phyloP scores from a whole-genome alignment of 2,797 vertebrate genomes.

The Sebastolobus altivelis region DNA sequence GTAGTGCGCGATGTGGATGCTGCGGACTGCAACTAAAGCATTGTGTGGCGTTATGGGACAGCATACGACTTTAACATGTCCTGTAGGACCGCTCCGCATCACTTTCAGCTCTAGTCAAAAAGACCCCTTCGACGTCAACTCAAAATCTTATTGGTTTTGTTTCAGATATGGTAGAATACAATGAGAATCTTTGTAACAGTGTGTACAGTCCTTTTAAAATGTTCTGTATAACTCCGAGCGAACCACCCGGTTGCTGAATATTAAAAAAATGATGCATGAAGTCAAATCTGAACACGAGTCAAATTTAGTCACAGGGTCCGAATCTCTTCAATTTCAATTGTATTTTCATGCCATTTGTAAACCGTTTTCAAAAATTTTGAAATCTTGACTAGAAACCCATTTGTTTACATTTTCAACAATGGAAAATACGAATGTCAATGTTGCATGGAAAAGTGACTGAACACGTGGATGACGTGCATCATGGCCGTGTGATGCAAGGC shows the following conservation, averaged over 20 bases:
- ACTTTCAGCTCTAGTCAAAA: background rate
- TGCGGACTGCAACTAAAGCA: slow-evolving; percentile 21
- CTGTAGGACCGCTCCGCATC: slow-evolving; percentile 7
- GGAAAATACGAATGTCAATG: slow-evolving; percentile 40
- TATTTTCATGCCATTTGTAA: slow-evolving; percentile 52
- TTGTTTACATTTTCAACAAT: slow-evolving; percentile 38
- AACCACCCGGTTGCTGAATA: slow-evolving; percentile 1
- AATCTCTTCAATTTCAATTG: slow-evolving; percentile 12
- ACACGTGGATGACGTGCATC: slow-evolving; percentile 50
- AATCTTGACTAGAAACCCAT: slow-evolving; percentile 16
- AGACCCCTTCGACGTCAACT: background rate
- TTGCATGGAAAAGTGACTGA: slow-evolving; percentile 48
- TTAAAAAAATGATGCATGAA: slow-evolving; percentile 9
- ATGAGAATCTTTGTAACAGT: slow-evolving; percentile 18
- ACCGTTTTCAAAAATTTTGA: slow-evolving; percentile 14
- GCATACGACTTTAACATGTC: background rate
- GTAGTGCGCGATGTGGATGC: slow-evolving; percentile 18
- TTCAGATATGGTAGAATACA: slow-evolving; percentile 24
- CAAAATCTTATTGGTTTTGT: slow-evolving; percentile 22
- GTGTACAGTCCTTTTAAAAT: slow-evolving; percentile 1
- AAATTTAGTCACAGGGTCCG: slow-evolving; percentile 2
- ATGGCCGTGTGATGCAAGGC: slow-evolving; percentile 36
- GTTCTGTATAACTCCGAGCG: background rate
- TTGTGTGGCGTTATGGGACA: slow-evolving; percentile 7
- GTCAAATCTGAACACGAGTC: background rate